Conservation (phyloP, 2,888 invertebrate genomes). For the Marasmarcha lunaedactyla region DNA sequence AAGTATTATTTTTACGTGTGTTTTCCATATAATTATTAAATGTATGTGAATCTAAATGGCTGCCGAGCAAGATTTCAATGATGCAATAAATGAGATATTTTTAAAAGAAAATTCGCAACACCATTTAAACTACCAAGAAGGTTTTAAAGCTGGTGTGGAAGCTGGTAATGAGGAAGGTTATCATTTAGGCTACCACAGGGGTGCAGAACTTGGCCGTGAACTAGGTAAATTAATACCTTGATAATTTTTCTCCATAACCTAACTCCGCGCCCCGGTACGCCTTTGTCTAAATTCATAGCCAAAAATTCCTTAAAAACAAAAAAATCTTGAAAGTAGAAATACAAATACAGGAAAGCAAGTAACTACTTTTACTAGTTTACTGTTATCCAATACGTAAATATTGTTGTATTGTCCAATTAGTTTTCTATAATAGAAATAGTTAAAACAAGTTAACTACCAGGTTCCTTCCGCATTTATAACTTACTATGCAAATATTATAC, state of each 20-base stretch:
- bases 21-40: not conserved
- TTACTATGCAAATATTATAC: no score
- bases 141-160: slow-evolving; percentile 70
- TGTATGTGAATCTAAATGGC: slow-evolving; percentile 49
- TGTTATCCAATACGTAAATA: no score
- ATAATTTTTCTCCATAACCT: not conserved
- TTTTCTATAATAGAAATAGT: no score
- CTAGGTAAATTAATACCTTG: slow-evolving; percentile 54
- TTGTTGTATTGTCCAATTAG: no score
- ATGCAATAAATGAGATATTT: slow-evolving; percentile 78
- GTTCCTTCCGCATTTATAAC: no score
- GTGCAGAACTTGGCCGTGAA: slow-evolving; percentile 80
- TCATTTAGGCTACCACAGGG: slow-evolving; percentile 83
- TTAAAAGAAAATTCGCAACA: slow-evolving; percentile 76
- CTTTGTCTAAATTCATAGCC: no score
- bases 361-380: no score
- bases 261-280: no score
- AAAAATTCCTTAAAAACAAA: no score
- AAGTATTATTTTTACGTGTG: not conserved
- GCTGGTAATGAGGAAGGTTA: slow-evolving; percentile 77
- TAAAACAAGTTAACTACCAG: no score
- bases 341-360: no score
- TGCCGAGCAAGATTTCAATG: slow-evolving; percentile 76
- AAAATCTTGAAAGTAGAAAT: no score
- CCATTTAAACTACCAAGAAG: slow-evolving; percentile 75